Percentiles rank a stretch among this genome's conserved stretches.
These are phyloP conservation scores for Liasis olivaceus DNA, from an alignment of 2,797 vertebrate genomes.

Conservation along the genomic window DNA sequence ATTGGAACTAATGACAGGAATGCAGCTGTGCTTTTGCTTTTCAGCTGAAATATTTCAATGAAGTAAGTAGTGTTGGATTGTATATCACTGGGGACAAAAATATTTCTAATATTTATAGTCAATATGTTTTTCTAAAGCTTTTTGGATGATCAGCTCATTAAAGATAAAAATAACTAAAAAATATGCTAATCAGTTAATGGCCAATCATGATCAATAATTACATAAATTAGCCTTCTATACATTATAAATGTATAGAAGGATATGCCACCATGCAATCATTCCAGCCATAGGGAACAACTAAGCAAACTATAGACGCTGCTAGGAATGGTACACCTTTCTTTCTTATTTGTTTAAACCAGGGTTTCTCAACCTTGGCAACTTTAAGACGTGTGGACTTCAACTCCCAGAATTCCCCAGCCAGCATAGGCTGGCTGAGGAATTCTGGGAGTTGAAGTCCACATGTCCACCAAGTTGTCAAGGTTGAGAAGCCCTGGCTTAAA, in stretches of 20 bases:
- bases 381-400: background rate
- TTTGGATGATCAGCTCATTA: background rate
- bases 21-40: background rate
- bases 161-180: background rate
- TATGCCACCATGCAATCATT: background rate
- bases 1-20: background rate
- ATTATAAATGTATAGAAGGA: background rate
- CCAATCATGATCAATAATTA: background rate
- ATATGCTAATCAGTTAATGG: background rate
- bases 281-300: background rate
- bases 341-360: background rate
- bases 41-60: background rate
- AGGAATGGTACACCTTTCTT: background rate
- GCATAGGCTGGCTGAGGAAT: background rate
- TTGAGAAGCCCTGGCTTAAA: too few species aligned
- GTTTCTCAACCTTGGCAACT: background rate
- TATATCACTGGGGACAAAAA: background rate
- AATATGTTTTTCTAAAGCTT: background rate
- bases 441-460: too few species aligned
- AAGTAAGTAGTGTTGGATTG: background rate
- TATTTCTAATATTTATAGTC: background rate
- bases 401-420: background rate
- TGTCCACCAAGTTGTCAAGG: too few species aligned
- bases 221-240: background rate
- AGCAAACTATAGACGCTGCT: background rate